phyloP scores from a whole-genome alignment of 1,140 invertebrate species.

The Papilio xuthus region DNA sequence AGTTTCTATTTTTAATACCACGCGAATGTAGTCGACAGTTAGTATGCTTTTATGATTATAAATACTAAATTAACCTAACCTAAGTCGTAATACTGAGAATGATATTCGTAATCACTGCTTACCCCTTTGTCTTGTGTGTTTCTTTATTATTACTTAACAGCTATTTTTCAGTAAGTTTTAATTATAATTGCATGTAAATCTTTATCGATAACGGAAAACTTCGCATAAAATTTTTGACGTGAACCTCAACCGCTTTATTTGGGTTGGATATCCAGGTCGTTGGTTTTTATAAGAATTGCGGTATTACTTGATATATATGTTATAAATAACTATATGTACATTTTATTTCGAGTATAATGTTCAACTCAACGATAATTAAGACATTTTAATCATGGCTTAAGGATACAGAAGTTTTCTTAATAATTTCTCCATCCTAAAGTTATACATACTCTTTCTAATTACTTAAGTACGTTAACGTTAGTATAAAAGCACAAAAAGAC shows the following conservation, averaged over 20 bases:
- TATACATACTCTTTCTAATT: no score
- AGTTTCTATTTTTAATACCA: no score
- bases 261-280: constrained; percentile 30
- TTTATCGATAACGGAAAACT: constrained; percentile 24
- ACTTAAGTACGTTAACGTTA: no score
- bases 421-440: no score
- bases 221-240: constrained; percentile 12
- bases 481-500: no score
- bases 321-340: neutral
- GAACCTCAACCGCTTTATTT: neutral
- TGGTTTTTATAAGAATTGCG: constrained; percentile 34
- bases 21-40: no score
- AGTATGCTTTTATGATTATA: no score
- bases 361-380: no score
- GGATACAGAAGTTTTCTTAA: no score
- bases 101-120: neutral
- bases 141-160: neutral
- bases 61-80: no score
- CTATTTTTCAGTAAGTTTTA: neutral
- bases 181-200: constrained; percentile 1
- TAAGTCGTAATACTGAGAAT: neutral
- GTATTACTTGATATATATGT: constrained; percentile 8
- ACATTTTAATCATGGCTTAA: no score
- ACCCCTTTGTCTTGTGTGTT: neutral
- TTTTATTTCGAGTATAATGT: neutral